Conservation (phyloP, 2,888 invertebrate species). For the Unio delphinus region DNA sequence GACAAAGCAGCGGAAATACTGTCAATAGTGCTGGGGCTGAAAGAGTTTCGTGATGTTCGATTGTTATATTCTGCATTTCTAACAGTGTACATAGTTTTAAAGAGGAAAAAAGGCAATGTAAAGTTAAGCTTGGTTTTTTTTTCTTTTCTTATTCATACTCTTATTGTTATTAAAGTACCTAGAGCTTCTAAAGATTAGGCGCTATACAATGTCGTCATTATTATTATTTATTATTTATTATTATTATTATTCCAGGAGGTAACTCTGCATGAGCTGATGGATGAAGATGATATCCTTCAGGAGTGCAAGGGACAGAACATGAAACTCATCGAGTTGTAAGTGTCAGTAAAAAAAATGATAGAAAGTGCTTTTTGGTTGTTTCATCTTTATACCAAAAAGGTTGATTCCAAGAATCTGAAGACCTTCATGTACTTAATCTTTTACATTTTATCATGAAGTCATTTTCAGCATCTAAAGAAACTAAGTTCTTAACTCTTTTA, state of each 20-base stretch:
- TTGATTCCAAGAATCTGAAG: too few relatives aligned
- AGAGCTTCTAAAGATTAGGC: too few relatives aligned
- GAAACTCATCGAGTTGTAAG: conserved; percentile 93
- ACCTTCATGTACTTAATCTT: too few relatives aligned
- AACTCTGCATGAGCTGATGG: conserved; percentile 89
- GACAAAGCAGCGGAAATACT: too few relatives aligned
- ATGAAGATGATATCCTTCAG: conserved; percentile 94
- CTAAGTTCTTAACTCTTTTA: too few relatives aligned
- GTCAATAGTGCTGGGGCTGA: too few relatives aligned
- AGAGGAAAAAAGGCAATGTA: neutral
- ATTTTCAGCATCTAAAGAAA: too few relatives aligned
- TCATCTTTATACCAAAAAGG: too few relatives aligned
- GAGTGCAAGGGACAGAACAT: conserved; percentile 95
- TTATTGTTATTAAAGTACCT: neutral
- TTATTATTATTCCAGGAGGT: conserved; percentile 81
- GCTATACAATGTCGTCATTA: too few relatives aligned
- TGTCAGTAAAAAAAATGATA: conserved; percentile 51
- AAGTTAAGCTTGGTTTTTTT: neutral
- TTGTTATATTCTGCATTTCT: neutral
- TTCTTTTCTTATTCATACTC: neutral
- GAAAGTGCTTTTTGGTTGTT: too few relatives aligned
- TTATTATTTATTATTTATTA: neutral
- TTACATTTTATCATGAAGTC: too few relatives aligned
- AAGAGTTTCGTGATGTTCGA: neutral
- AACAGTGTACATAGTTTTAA: neutral